Base-by-base conservation (phyloP, 2,888 invertebrate species). In the Trichogramma evanescens region DNA sequence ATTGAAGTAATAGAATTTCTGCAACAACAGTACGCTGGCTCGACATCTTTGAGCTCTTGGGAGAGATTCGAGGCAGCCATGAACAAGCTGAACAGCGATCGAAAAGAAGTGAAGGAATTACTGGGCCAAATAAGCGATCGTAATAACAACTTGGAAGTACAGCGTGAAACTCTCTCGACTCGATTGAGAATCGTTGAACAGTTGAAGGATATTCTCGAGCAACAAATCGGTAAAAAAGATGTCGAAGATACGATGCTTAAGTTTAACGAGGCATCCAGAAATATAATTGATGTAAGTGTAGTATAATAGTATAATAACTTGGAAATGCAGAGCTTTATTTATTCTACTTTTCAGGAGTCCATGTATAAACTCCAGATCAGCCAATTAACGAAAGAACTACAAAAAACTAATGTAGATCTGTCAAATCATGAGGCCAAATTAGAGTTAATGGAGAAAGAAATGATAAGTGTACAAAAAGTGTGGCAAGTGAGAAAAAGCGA, bases 161-260 rank as follows among this genome's bases (percentile, higher is more conserved):
- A 74, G 39, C 72, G 74, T 45, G 74, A 75, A 50, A 54, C 65
- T 10, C 60, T 76, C 26, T 66, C 66, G 1, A 68, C 67, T 63
- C 71, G 74, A 2, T 59, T 76, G 44, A 68, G 71, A 59, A 71
- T 76, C 42, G 75, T 76, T 3, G 76, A 74, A 52, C 70, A 69
- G 42, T 61, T 76, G 43, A 76, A 72, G 59, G 74, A 73, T 48
- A 73, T 76, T 54, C 61, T 76, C 5, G 76, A 76, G 50, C 70
- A 75, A 56, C 74, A 74, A 60, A 76, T 76, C 44, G 76, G 76
- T 4, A 69, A 65, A 42, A 63, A 64, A 3, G 68, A 68, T 6
- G 70, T 75, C 0, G 69, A 74, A 40, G 69, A 68, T 42, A 65
- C 75, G 7, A 67, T 76, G 67, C 70, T 71, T 38, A 69, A 64